A percentile compares a stretch with the other conserved stretches of the same genome.
These are phyloP conservation scores for Coenobita brevimanus DNA, from an alignment of 1,140 invertebrate species.

Conservation along the genomic window DNA sequence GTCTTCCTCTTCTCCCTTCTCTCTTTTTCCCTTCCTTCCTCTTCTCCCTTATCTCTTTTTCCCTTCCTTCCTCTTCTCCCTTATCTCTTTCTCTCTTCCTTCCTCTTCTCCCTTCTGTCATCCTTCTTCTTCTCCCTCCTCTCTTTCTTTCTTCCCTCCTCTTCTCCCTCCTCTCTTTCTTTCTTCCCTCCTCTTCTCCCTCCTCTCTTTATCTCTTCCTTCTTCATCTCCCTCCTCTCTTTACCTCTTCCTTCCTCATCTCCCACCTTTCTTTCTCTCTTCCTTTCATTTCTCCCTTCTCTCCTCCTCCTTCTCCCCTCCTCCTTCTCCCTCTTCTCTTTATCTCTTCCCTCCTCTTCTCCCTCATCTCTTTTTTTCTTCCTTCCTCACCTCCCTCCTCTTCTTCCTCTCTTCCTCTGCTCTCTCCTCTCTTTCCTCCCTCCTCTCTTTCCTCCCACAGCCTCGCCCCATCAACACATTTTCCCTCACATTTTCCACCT, in stretches of 20 bases:
- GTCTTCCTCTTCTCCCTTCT: neutral
- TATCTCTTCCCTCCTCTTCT: neutral
- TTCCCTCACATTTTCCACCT: neutral
- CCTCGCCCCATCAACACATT: too few species aligned
- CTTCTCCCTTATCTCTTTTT: too few species aligned
- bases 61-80: too few species aligned
- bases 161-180: neutral
- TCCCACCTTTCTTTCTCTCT: neutral
- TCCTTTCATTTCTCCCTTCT: neutral
- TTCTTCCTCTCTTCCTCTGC: neutral
- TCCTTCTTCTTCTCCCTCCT: neutral
- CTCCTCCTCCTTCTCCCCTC: neutral
- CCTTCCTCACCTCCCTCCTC: neutral
- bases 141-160: neutral
- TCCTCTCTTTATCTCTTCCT: too few species aligned
- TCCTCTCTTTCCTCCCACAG: neutral
- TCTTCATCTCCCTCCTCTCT: too few species aligned
- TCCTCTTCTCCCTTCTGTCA: too few species aligned
- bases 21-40: too few species aligned
- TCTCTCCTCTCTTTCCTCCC: neutral
- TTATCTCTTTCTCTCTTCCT: too few species aligned
- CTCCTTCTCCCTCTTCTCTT: constrained; percentile 5
- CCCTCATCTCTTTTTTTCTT: neutral
- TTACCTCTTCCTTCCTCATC: neutral
- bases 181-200: too few species aligned